phyloP scores from a whole-genome alignment of 2,113 vertebrate genomes.

The Chiloscyllium plagiosum region DNA sequence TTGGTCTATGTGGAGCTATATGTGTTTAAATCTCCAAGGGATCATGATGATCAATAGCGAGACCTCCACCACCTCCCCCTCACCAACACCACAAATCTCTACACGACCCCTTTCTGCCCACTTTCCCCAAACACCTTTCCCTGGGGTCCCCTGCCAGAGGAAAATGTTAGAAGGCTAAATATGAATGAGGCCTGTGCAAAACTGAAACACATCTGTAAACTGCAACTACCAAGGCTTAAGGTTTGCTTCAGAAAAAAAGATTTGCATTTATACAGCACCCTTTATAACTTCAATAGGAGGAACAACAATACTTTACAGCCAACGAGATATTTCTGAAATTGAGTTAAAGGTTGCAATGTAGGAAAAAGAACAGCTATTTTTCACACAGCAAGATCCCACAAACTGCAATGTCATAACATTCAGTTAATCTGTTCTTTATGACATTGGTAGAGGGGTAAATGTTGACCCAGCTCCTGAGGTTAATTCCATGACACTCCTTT shows the following conservation, averaged over 20 bases:
- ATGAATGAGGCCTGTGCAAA: not conserved
- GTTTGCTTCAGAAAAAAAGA: not conserved
- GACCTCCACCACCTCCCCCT: not conserved
- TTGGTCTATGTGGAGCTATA: not conserved
- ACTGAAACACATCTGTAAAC: not conserved
- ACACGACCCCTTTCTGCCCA: not conserved
- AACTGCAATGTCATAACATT: not conserved
- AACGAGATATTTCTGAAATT: not conserved
- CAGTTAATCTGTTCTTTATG: not conserved
- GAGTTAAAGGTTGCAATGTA: too few species aligned
- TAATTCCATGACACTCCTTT: not conserved
- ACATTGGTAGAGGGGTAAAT: not conserved
- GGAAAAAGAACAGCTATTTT: not conserved
- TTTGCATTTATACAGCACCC: too few species aligned
- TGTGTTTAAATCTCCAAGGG: not conserved
- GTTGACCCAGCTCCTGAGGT: not conserved
- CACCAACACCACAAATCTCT: not conserved
- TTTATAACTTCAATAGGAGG: not conserved
- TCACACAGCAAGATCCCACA: not conserved
- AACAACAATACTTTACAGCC: not conserved
- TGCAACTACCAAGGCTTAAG: not conserved
- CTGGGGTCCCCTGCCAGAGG: not conserved
- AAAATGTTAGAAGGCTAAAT: not conserved
- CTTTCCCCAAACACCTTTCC: not conserved
- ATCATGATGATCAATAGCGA: not conserved